A percentile compares a stretch with the other conserved stretches of the same genome.
Evolutionary conservation across 2,888 invertebrate species (phyloP).

Genomic region (Sussaba pulchella): DNA sequence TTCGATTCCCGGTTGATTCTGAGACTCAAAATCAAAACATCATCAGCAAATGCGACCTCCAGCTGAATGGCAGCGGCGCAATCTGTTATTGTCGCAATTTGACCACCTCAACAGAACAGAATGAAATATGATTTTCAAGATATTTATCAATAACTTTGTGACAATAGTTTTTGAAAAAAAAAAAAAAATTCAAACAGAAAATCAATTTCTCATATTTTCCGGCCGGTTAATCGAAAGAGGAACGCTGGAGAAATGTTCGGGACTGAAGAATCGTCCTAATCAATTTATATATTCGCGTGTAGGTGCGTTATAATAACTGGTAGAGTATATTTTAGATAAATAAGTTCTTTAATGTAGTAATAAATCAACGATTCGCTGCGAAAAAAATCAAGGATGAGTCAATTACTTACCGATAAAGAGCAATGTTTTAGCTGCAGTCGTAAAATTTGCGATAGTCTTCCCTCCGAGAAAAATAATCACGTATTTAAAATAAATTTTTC

Average conservation of each 20-base stretch:
- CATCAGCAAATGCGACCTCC: slow-evolving; percentile 26
- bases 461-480: too few species aligned
- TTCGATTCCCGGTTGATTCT: too few species aligned
- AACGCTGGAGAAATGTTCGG: too few species aligned
- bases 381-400: slow-evolving; percentile 26
- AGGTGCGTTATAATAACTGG: too few species aligned
- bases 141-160: not conserved
- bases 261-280: too few species aligned
- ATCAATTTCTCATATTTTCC: too few species aligned
- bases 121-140: not conserved
- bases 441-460: not conserved
- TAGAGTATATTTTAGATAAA: too few species aligned
- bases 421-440: not conserved
- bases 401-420: slow-evolving; percentile 51
- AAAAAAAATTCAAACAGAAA: too few species aligned
- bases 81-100: not conserved
- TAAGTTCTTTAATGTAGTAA: slow-evolving; percentile 11
- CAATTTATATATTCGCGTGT: too few species aligned
- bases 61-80: not conserved
- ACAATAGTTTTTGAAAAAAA: too few species aligned
- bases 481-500: not conserved
- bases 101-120: not conserved
- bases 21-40: not conserved
- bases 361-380: slow-evolving; percentile 32
- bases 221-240: too few species aligned